Conservation (phyloP, 2,888 invertebrate genomes). For the Ametastegia equiseti region DNA sequence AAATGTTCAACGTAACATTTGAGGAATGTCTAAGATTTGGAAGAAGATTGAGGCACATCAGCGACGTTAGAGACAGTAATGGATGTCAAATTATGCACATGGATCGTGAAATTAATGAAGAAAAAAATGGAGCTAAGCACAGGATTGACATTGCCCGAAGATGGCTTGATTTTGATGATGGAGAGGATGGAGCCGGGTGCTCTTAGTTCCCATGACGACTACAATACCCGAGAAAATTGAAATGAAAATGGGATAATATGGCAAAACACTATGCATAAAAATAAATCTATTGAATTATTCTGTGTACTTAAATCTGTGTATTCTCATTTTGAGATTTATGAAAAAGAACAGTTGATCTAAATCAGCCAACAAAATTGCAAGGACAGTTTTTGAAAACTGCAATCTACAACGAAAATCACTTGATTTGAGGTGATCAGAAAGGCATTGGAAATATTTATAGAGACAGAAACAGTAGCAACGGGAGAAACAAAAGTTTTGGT, state of each 20-base stretch:
- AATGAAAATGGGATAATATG: neutral
- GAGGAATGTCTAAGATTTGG: conserved; percentile 29
- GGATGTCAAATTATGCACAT: conserved; percentile 47
- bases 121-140: conserved; percentile 20
- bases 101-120: conserved; percentile 37
- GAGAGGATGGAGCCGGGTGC: neutral
- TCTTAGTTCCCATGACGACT: neutral
- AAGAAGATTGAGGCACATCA: conserved; percentile 39
- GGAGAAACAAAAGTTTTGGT: neutral
- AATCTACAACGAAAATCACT: neutral
- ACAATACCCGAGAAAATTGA: neutral
- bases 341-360: neutral
- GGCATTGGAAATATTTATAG: neutral
- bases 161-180: conserved; percentile 33
- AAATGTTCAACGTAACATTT: conserved; percentile 47
- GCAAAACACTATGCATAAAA: neutral
- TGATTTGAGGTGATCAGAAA: neutral
- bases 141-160: conserved; percentile 45
- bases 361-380: neutral
- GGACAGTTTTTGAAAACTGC: neutral
- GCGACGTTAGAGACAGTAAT: conserved; percentile 33
- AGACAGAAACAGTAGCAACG: conserved; percentile 4
- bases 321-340: neutral
- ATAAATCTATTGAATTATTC: conserved; percentile 19
- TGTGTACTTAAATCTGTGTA: neutral